phyloP scores from a whole-genome alignment of 2,113 vertebrate species.

The Engystomops pustulosus region DNA sequence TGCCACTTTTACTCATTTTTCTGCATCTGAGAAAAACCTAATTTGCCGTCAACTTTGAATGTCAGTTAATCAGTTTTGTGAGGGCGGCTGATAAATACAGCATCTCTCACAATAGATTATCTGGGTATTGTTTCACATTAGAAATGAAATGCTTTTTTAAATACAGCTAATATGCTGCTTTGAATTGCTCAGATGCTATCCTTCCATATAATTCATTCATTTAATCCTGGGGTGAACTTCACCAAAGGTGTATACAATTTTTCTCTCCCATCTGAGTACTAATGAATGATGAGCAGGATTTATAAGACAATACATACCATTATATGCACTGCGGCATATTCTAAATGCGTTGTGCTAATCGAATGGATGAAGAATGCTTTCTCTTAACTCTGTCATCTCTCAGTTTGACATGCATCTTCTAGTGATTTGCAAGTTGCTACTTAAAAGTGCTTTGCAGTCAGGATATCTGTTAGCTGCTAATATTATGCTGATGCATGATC shows the following conservation, averaged over 20 bases:
- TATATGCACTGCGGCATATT: slow-evolving; percentile 59
- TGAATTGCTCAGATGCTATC: slow-evolving; percentile 49
- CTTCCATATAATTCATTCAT: slow-evolving; percentile 49
- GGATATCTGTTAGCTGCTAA: slow-evolving; percentile 70
- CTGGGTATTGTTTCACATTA: not conserved
- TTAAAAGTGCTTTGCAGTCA: slow-evolving; percentile 66
- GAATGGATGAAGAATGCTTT: slow-evolving; percentile 71
- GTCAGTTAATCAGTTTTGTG: slow-evolving; percentile 41
- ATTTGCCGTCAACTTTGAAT: slow-evolving; percentile 36
- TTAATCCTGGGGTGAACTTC: slow-evolving; percentile 37
- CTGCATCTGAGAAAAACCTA: slow-evolving; percentile 36
- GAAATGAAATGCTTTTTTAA: slow-evolving; percentile 59
- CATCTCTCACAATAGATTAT: slow-evolving; percentile 26
- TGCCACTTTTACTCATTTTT: slow-evolving; percentile 33
- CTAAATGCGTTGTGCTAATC: slow-evolving; percentile 65
- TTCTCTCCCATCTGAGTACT: slow-evolving; percentile 42
- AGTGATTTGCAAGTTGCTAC: slow-evolving; percentile 69
- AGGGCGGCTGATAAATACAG: not conserved
- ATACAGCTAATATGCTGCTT: slow-evolving; percentile 44
- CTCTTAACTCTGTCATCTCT: slow-evolving; percentile 68
- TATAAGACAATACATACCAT: slow-evolving; percentile 52
- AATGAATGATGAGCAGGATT: slow-evolving; percentile 56
- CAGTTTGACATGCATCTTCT: slow-evolving; percentile 64
- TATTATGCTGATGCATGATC: slow-evolving; percentile 70
- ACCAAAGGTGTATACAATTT: slow-evolving; percentile 40